Conservation (phyloP, 1,140 invertebrate genomes). For the Nixonia krombeini region DNA sequence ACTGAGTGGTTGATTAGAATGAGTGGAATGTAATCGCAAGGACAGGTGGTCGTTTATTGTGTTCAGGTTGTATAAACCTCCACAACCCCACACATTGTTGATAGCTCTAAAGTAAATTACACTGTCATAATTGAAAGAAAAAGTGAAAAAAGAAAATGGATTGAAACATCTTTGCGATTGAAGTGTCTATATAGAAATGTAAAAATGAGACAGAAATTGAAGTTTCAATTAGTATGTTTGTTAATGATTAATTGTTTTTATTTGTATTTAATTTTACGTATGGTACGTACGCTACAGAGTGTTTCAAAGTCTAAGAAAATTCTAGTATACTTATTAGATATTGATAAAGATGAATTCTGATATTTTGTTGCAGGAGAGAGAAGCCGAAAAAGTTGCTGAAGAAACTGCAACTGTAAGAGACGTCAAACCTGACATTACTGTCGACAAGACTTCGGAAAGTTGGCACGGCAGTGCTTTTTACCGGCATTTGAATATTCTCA, state of each 20-base stretch:
- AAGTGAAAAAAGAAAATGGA: no score
- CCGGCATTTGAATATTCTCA: constrained; percentile 58
- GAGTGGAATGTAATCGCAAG: constrained; percentile 56
- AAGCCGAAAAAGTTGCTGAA: constrained; percentile 61
- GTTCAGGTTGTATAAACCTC: background rate
- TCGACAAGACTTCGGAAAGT: constrained; percentile 56
- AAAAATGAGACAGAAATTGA: no score
- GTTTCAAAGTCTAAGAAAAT: no score
- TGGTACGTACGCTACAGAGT: no score
- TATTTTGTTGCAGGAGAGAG: constrained; percentile 57
- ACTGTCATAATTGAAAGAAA: background rate
- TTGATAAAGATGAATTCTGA: background rate
- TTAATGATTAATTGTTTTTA: no score
- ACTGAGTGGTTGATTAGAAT: constrained; percentile 59
- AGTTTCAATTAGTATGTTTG: no score
- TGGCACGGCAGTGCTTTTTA: constrained; percentile 63
- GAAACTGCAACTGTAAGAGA: constrained; percentile 53
- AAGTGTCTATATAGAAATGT: no score
- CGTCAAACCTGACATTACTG: constrained; percentile 56
- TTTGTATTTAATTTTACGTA: no score
- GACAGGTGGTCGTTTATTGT: constrained; percentile 20
- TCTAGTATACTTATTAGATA: no score
- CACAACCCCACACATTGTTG: constrained; percentile 3
- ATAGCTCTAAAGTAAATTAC: background rate
- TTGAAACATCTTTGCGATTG: no score